Conservation (phyloP, 2,797 vertebrate species). For the Pampus argenteus region DNA sequence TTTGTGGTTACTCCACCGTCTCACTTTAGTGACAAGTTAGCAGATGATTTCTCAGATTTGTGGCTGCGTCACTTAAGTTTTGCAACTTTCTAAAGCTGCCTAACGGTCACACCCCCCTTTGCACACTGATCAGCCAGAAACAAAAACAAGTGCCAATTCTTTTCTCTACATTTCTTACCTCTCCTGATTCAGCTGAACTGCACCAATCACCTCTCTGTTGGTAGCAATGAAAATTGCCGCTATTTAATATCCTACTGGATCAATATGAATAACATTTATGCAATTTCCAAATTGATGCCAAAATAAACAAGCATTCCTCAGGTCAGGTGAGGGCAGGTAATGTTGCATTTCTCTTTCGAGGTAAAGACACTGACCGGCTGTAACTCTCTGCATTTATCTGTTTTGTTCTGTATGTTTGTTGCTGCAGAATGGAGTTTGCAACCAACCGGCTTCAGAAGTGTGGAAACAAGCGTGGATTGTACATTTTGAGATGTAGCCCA, state of each 20-base stretch:
- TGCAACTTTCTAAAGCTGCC: neutral
- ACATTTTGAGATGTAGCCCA: conserved; percentile 94
- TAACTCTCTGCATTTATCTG: neutral
- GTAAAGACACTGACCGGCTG: neutral
- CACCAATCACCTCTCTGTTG: neutral
- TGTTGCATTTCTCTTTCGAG: neutral
- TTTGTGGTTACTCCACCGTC: neutral
- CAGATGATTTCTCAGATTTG: neutral
- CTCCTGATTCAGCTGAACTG: neutral
- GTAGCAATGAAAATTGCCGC: neutral
- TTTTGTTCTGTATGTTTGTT: neutral
- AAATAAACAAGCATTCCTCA: neutral
- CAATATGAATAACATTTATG: neutral
- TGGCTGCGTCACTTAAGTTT: neutral
- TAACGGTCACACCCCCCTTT: neutral
- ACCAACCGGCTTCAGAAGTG: conserved; percentile 90
- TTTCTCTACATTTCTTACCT: neutral
- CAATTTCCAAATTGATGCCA: neutral
- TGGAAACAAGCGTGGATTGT: conserved; percentile 91
- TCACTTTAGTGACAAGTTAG: neutral
- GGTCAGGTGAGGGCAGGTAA: neutral
- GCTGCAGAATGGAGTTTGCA: conserved; percentile 93
- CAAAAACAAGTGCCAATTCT: neutral
- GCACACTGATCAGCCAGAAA: neutral
- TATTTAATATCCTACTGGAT: neutral